Percentiles rank a stretch among this genome's conserved stretches.
phyloP scores from a whole-genome alignment of 2,797 vertebrate genomes.

The Fratercula arctica region DNA sequence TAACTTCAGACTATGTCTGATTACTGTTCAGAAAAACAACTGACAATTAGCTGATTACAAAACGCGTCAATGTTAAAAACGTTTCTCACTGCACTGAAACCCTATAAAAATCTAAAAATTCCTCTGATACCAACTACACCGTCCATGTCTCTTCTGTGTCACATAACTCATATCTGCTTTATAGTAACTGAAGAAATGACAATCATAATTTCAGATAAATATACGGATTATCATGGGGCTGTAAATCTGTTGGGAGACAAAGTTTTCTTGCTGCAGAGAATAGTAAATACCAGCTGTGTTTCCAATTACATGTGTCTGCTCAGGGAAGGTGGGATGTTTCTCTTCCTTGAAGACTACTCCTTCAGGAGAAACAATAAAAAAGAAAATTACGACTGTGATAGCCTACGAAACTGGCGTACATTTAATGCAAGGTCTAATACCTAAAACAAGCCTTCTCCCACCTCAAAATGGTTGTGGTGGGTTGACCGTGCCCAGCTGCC shows the following conservation, averaged over 20 bases:
- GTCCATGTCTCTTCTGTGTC: not conserved
- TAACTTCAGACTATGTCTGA: not conserved
- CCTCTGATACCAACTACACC: not conserved
- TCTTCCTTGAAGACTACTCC: not conserved
- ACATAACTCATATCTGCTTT: not conserved
- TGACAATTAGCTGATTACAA: not conserved
- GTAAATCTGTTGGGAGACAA: not conserved
- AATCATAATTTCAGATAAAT: constrained; percentile 1
- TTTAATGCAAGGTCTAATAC: not conserved
- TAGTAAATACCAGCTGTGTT: constrained; percentile 23
- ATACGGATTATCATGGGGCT: not conserved
- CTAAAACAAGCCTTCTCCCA: not conserved
- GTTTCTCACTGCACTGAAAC: not conserved
- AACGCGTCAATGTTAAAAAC: not conserved
- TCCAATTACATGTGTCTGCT: not conserved
- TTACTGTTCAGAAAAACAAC: not conserved
- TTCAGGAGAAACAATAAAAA: not conserved
- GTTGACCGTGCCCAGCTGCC: not conserved
- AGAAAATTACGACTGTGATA: not conserved
- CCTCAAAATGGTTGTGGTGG: not conserved
- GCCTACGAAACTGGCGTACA: not conserved
- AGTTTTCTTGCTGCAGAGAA: not conserved
- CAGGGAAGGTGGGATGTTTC: not conserved
- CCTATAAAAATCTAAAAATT: not conserved
- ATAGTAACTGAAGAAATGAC: not conserved